Evolutionary conservation across 2,888 invertebrate species (phyloP).

Genomic region (Cephus spinipes): DNA sequence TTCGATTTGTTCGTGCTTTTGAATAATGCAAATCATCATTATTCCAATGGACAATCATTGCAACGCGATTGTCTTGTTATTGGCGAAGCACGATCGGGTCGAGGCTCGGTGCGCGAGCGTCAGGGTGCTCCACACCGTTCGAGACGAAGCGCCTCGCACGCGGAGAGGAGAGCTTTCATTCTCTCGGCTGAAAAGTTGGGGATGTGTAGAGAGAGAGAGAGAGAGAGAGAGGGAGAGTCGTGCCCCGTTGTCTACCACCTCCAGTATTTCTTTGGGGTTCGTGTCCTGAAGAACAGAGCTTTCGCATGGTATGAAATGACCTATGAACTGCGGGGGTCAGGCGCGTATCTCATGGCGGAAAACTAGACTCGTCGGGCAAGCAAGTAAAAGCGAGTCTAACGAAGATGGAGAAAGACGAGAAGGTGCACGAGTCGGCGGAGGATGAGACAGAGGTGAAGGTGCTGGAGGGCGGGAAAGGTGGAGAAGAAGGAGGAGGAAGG

Average conservation of each 20-base stretch:
- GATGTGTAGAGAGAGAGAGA: background rate
- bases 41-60: constrained; percentile 52
- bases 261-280: background rate
- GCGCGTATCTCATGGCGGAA: background rate
- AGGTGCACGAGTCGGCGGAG: background rate
- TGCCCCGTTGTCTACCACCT: background rate
- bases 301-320: background rate
- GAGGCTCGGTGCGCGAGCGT: constrained; percentile 15
- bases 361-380: background rate
- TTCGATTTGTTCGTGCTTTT: constrained; percentile 40
- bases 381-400: background rate
- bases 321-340: background rate
- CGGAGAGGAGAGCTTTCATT: no score
- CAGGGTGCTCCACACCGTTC: no score
- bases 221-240: background rate
- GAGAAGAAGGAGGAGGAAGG: background rate
- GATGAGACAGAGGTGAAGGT: background rate
- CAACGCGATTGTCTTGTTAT: constrained; percentile 52
- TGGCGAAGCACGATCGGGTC: constrained; percentile 34
- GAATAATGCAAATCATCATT: constrained; percentile 57
- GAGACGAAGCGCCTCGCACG: no score
- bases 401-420: no score
- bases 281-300: background rate
- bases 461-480: constrained; percentile 1
- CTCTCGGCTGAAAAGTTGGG: constrained; percentile 7